Conservation (phyloP, 2,888 invertebrate species). For the Teleogryllus oceanicus region DNA sequence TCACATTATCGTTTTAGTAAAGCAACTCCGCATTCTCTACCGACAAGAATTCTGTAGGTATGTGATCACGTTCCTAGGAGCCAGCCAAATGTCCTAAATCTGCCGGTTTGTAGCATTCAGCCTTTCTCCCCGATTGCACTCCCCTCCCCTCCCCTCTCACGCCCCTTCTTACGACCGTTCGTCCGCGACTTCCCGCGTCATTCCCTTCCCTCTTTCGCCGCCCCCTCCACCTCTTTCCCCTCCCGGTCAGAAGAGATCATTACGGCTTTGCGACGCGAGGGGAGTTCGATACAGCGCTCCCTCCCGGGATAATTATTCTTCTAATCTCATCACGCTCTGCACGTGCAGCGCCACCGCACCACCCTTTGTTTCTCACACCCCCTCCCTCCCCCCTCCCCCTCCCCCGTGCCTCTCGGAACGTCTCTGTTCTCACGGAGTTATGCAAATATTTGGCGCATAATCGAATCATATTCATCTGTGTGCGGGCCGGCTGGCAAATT, state of each 20-base stretch:
- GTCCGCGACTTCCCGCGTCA: too few species aligned
- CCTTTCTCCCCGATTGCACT: too few species aligned
- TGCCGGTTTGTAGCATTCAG: too few species aligned
- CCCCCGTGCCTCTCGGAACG: too few species aligned
- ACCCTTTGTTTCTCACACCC: not conserved
- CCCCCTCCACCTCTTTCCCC: not conserved
- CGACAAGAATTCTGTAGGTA: too few species aligned
- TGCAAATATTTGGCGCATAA: not conserved
- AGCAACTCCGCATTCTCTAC: too few species aligned
- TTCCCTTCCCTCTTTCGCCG: not conserved
- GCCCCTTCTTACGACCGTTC: not conserved
- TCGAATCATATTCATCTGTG: not conserved
- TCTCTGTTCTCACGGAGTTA: not conserved
- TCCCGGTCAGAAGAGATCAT: not conserved
- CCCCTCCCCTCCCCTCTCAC: not conserved
- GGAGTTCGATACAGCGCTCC: not conserved
- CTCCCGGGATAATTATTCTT: not conserved
- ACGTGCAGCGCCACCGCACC: not conserved
- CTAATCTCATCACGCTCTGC: not conserved
- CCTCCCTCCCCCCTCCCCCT: not conserved
- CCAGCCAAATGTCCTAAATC: too few species aligned
- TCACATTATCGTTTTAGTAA: too few species aligned
- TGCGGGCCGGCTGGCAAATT: not conserved
- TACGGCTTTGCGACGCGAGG: not conserved
- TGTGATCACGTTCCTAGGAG: too few species aligned